These are phyloP conservation scores for Ophraella communa DNA, from an alignment of 2,888 invertebrate genomes.

Conservation along the genomic window DNA sequence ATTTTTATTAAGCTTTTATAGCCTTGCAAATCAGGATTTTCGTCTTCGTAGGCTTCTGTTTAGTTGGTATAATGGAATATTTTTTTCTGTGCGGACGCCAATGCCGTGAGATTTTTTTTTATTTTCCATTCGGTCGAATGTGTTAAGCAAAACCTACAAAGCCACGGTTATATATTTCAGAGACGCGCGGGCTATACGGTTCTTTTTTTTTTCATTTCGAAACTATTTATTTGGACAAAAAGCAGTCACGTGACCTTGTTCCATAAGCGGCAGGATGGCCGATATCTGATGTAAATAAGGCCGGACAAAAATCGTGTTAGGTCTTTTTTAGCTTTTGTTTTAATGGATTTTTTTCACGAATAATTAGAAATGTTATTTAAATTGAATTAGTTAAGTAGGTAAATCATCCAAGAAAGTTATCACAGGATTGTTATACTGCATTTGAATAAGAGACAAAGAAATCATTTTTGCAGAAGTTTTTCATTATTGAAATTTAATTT, in stretches of 20 bases:
- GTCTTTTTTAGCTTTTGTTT: background rate
- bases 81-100: background rate
- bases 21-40: too few relatives aligned
- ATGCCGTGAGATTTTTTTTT: background rate
- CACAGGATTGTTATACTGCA: too few relatives aligned
- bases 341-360: background rate
- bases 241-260: slow-evolving; percentile 47
- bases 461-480: too few relatives aligned
- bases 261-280: slow-evolving; percentile 44
- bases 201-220: slow-evolving; percentile 25
- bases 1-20: too few relatives aligned
- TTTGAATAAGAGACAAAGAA: too few relatives aligned
- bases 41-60: too few relatives aligned
- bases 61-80: too few relatives aligned
- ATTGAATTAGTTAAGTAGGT: too few relatives aligned
- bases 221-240: background rate
- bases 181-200: background rate
- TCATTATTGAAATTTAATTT: too few relatives aligned
- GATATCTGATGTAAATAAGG: slow-evolving; percentile 47
- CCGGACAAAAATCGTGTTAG: slow-evolving; percentile 22
- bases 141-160: background rate
- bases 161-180: slow-evolving; percentile 34
- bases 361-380: background rate
- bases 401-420: too few relatives aligned
- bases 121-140: background rate